A percentile compares a stretch with the other conserved stretches of the same genome.
phyloP scores from a whole-genome alignment of 1,140 invertebrate genomes.

The Drosophila pseudoananassae region DNA sequence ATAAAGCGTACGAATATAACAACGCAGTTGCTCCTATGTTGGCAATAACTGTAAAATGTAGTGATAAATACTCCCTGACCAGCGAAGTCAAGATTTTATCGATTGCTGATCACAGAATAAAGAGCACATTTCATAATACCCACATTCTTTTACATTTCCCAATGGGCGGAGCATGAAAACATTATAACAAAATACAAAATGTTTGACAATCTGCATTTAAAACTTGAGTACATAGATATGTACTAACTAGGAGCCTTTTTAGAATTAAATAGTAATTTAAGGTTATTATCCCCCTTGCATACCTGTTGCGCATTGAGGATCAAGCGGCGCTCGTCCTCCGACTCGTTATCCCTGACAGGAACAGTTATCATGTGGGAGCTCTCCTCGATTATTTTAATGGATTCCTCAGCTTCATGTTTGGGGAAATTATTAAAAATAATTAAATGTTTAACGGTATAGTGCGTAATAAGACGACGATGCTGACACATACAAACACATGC shows the following conservation, averaged over 20 bases:
- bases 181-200: neutral
- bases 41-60: too few species aligned
- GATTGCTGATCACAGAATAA: neutral
- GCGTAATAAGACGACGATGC: conserved; percentile 48
- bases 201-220: neutral
- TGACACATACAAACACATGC: conserved; percentile 7
- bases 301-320: conserved; percentile 58
- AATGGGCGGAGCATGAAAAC: too few species aligned
- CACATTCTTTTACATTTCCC: neutral
- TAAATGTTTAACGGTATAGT: conserved; percentile 58
- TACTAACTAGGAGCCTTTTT: too few species aligned
- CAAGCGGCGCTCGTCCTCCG: conserved; percentile 55
- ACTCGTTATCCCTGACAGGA: conserved; percentile 38
- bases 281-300: conserved; percentile 43
- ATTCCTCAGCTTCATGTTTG: conserved; percentile 18
- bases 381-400: conserved; percentile 52
- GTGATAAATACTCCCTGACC: too few species aligned
- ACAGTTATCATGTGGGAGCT: conserved; percentile 53
- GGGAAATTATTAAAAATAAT: neutral
- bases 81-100: neutral
- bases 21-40: too few species aligned
- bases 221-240: neutral
- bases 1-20: too few species aligned
- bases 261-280: conserved; percentile 1
- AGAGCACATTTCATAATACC: neutral